phyloP scores from a whole-genome alignment of 2,797 vertebrate species.

The Oreochromis grahami region DNA sequence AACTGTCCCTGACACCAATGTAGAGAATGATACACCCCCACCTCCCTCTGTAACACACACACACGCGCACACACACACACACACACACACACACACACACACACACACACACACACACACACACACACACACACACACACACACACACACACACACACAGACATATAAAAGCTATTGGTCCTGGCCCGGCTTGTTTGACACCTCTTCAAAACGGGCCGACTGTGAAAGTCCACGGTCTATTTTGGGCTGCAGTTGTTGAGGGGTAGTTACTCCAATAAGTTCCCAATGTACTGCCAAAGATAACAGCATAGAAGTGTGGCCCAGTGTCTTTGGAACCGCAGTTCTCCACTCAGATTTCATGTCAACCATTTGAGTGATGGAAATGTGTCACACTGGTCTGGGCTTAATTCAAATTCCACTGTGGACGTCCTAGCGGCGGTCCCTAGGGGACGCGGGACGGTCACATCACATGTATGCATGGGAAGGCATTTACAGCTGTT shows the following conservation, averaged over 20 bases:
- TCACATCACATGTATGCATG: neutral
- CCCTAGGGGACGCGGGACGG: neutral
- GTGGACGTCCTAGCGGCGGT: neutral
- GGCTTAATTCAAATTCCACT: neutral
- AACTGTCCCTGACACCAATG: conserved; percentile 56
- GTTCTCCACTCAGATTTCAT: conserved; percentile 34
- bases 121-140: neutral
- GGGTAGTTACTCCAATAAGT: conserved; percentile 58
- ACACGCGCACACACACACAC: neutral
- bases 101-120: neutral
- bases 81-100: neutral
- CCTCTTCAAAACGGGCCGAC: conserved; percentile 61
- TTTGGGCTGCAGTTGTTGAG: conserved; percentile 67
- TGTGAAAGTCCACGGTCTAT: conserved; percentile 62
- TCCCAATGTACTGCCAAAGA: conserved; percentile 70
- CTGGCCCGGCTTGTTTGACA: conserved; percentile 56
- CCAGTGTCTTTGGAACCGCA: conserved; percentile 39
- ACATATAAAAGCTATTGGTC: conserved; percentile 35
- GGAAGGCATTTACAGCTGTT: conserved; percentile 22
- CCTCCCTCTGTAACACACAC: conserved; percentile 13
- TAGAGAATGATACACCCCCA: conserved; percentile 41
- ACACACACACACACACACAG: neutral
- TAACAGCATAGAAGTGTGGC: conserved; percentile 54
- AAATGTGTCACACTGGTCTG: neutral
- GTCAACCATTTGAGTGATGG: conserved; percentile 15